phyloP scores from a whole-genome alignment of 1,140 invertebrate species.

The Drosophila varians region DNA sequence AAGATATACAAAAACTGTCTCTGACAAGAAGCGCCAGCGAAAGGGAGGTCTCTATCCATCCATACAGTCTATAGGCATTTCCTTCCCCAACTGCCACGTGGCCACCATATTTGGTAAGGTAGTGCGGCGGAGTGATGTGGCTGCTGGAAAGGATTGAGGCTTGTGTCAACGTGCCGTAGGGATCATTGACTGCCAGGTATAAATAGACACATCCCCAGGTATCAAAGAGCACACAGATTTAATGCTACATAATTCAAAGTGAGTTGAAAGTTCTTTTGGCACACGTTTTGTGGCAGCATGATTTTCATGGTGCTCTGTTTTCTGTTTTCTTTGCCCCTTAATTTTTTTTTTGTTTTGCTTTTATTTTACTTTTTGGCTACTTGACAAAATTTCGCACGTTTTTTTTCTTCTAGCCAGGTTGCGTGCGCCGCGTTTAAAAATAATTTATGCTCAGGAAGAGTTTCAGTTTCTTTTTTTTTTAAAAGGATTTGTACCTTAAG shows the following conservation, averaged over 20 bases:
- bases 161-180: conserved; percentile 34
- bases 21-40: conserved; percentile 8
- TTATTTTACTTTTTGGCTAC: conserved; percentile 33
- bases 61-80: background rate
- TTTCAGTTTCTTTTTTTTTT: conserved; percentile 10
- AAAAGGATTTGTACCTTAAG: background rate
- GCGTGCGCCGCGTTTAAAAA: conserved; percentile 49
- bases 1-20: conserved; percentile 25
- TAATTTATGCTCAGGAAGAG: conserved; percentile 12
- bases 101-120: conserved; percentile 41
- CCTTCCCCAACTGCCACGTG: conserved; percentile 12
- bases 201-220: conserved; percentile 49
- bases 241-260: conserved; percentile 48
- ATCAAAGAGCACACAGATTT: conserved; percentile 38
- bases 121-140: background rate
- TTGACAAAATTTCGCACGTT: conserved; percentile 48
- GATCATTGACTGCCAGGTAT: conserved; percentile 64
- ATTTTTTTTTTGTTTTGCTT: conserved; percentile 13
- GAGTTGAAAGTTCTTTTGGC: conserved; percentile 52
- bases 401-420: conserved; percentile 12
- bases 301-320: conserved; percentile 31
- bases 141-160: conserved; percentile 39
- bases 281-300: conserved; percentile 39
- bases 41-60: conserved; percentile 21
- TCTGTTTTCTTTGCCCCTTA: background rate